Evolutionary conservation across 2,113 vertebrate species (phyloP), one percentile per base, ranked within the genome.

Genomic region (Urocynchramus pylzowi): DNA sequence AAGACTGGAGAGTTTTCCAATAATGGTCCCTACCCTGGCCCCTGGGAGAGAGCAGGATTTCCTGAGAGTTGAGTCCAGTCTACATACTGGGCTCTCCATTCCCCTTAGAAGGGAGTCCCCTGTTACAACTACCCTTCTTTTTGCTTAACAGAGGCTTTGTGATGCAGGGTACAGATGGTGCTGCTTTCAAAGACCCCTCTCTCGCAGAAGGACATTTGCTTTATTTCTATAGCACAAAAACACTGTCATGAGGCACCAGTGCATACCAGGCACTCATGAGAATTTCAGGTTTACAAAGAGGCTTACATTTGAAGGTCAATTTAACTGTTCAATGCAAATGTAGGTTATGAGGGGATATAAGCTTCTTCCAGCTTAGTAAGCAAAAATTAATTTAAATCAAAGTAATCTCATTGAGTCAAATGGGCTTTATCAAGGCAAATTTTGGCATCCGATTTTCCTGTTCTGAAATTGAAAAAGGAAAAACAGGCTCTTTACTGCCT

Each of bases 91-190:
- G 13, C 16, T 5, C 12, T 42, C 42, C 0, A 0, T 13, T 50
- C 13, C 33, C 7, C 4, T 24, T 65, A 37, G 37, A 50, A 65
- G 12, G 19, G 12, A 65, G 15, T 33, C 8, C 19, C 6, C 22
- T 65, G 1, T 14, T 28, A 57, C 8, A 50, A 6, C 23, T 28
- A 33, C 15, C 3, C 15, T 44, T 50, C 15, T 56, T 65, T 73
- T 57, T 15, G 44, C 37, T 50, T 52, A 44, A 65, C 37, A 59
- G 37, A 59, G 19, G 18, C 1, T 0, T n/a, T 0, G 1, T n/a
- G 33, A 20, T 52, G 28, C 10, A 13, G 28, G 15, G 13, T 44
- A 37, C 18, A 65, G 52, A 74, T 50, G 16, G 7, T 24, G 28
- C 1, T n/a, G 12, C 37, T 52, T 67, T 45, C 2, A 2, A 73